phyloP scores from a whole-genome alignment of 2,797 vertebrate species.

The Protosalanx chinensis region DNA sequence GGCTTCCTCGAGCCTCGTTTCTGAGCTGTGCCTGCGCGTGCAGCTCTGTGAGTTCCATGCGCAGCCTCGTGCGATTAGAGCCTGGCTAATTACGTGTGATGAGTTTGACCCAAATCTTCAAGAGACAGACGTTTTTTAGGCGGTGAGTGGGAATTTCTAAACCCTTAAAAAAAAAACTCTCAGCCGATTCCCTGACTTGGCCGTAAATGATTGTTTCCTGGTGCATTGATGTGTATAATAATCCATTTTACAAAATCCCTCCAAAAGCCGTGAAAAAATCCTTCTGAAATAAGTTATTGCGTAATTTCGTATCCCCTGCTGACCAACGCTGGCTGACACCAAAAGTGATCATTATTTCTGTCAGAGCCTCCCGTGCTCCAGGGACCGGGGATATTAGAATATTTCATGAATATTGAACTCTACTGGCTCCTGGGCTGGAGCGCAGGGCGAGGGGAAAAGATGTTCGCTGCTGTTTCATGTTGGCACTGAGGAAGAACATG shows the following conservation, averaged over 20 bases:
- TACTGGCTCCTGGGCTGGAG: slow-evolving; percentile 36
- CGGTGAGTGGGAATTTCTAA: slow-evolving; percentile 58
- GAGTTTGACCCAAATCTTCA: slow-evolving; percentile 71
- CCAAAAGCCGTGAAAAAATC: slow-evolving; percentile 23
- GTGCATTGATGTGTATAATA: slow-evolving; percentile 40
- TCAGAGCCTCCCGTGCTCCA: slow-evolving; percentile 35
- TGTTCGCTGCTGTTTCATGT: slow-evolving; percentile 41
- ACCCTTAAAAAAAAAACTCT: slow-evolving; percentile 61
- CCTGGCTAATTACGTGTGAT: slow-evolving; percentile 68
- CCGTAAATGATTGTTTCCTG: slow-evolving; percentile 44
- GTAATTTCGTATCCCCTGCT: slow-evolving; percentile 46
- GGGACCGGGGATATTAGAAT: slow-evolving; percentile 47
- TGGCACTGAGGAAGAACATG: slow-evolving; percentile 39
- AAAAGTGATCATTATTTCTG: slow-evolving; percentile 50
- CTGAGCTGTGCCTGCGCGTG: slow-evolving; percentile 43
- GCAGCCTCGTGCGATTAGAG: slow-evolving; percentile 60
- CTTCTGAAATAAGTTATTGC: slow-evolving; percentile 42
- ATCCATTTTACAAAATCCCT: slow-evolving; percentile 40
- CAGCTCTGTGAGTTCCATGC: slow-evolving; percentile 57
- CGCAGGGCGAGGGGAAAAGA: slow-evolving; percentile 18
- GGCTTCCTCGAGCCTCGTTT: slow-evolving; percentile 39
- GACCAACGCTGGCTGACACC: slow-evolving; percentile 40
- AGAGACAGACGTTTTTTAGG: slow-evolving; percentile 52
- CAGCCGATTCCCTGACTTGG: slow-evolving; percentile 56
- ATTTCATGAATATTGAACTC: slow-evolving; percentile 56